Evolutionary conservation across 2,888 invertebrate genomes (phyloP).

Genomic region (Orthosia incerta): DNA sequence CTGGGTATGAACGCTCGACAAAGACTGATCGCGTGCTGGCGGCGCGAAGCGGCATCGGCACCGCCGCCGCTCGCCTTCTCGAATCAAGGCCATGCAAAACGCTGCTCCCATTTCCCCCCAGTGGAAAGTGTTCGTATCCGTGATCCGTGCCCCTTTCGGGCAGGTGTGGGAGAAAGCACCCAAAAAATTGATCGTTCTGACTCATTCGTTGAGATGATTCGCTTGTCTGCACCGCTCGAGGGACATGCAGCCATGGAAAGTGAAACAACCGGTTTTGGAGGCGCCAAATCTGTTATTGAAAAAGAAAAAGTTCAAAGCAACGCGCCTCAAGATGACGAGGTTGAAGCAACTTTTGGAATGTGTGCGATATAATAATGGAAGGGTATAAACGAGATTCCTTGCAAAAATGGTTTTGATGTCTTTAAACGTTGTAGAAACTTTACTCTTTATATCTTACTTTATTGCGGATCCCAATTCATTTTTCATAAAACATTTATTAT

Average conservation of each 20-base stretch:
- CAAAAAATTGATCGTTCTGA: conserved; percentile 86
- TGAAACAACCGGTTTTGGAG: conserved; percentile 84
- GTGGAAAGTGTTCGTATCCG: conserved; percentile 90
- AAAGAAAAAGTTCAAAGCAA: conserved; percentile 75
- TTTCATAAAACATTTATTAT: conserved; percentile 54
- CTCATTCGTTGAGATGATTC: conserved; percentile 85
- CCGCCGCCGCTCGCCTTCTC: conserved; percentile 71
- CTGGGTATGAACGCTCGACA: conserved; percentile 68
- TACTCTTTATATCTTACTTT: conserved; percentile 24
- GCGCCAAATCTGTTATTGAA: conserved; percentile 76
- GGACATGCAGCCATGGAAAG: conserved; percentile 79
- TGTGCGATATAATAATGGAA: conserved; percentile 25
- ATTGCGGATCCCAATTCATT: conserved; percentile 28
- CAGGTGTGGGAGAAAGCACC: conserved; percentile 90
- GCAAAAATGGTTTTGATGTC: conserved; percentile 11
- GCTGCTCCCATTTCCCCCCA: conserved; percentile 87
- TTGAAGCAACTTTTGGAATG: conserved; percentile 29
- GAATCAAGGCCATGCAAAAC: conserved; percentile 89
- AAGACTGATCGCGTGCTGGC: conserved; percentile 76
- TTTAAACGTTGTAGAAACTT: conserved; percentile 20
- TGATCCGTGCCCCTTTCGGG: conserved; percentile 87
- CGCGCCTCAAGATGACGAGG: conserved; percentile 36
- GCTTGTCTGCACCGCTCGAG: conserved; percentile 73
- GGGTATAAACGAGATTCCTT: conserved; percentile 7
- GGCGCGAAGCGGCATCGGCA: conserved; percentile 62